A percentile compares a stretch with the other conserved stretches of the same genome.
Conservation (phyloP, 2,888 invertebrate species). For the Erebia palarica region DNA sequence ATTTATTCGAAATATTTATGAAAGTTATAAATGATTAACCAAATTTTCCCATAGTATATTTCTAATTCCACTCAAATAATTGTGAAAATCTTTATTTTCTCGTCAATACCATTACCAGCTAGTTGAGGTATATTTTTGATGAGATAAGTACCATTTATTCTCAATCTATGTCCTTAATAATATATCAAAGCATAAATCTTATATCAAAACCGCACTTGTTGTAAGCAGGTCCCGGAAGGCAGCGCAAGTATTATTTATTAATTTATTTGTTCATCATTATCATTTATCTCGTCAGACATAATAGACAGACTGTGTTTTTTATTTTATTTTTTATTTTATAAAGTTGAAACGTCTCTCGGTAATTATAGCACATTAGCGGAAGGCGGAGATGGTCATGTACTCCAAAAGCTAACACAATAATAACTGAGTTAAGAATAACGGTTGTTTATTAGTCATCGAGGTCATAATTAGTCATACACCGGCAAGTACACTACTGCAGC, state of each 20-base stretch:
- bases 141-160: neutral
- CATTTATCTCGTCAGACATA: conserved; percentile 9
- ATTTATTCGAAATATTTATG: neutral
- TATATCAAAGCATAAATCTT: conserved; percentile 4
- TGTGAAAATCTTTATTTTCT: neutral
- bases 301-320: conserved; percentile 16
- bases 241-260: neutral
- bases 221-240: neutral
- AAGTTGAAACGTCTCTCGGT: conserved; percentile 47
- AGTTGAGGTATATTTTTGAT: no score
- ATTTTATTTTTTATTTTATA: no score
- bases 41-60: no score
- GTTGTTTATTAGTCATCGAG: conserved; percentile 76
- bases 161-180: neutral
- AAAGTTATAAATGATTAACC: no score
- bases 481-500: conserved; percentile 39
- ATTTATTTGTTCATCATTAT: conserved; percentile 17
- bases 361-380: conserved; percentile 56
- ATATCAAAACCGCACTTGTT: conserved; percentile 1
- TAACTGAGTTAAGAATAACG: conserved; percentile 75
- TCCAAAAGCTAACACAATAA: conserved; percentile 73
- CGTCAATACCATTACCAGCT: neutral
- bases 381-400: conserved; percentile 52
- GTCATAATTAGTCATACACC: conserved; percentile 71
- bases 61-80: no score